Evolutionary conservation across 1,140 invertebrate species (phyloP), one percentile per base, ranked within the genome.

Genomic region (Drepana arcuata): DNA sequence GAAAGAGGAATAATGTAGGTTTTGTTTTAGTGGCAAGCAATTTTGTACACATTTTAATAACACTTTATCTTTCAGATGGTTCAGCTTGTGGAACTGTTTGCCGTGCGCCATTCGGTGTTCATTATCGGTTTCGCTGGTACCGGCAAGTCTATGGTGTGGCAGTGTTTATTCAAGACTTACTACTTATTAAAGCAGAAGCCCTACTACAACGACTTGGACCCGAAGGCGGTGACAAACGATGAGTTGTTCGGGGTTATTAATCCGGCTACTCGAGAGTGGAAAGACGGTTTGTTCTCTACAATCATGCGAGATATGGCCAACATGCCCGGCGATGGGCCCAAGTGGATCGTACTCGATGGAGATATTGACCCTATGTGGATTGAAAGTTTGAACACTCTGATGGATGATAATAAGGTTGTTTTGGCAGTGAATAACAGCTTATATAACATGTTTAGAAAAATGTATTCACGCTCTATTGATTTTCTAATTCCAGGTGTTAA

Each of bases 341-440:
- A 97, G 70, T 99, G 96, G 96, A 96, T 99, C 54, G 91, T 99
- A 2, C 86, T 98, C 10, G 96, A 99, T 71, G 96, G 96, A 16
- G 96, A 98, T 68, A 97, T 98, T 60, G 96, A 98, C 87, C 95
- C 95, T 1, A 96, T 97, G 94, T 97, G 95, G 95, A 97, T 97
- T 57, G 95, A 97, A 83, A 96, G 94, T 1, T 85, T 97, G 0
- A 97, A 97, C 60, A 93, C 92, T 1, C 82, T 94, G 7, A 93
- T 94, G 92, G 92, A 94, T 55, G 92, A 94, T 58, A 93, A 94
- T 56, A 93, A 94, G 81, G 89, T 88, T 37, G 24, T 26, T 21
- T 21, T 21, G 4, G 18, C 18, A n/a, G n/a, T n/a, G n/a, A n/a
- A n/a, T n/a, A n/a, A n/a, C n/a, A n/a, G n/a, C n/a, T n/a, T n/a